These are phyloP conservation scores for Orycteropus afer DNA, from an alignment of 2,113 vertebrate genomes.

Conservation along the genomic window DNA sequence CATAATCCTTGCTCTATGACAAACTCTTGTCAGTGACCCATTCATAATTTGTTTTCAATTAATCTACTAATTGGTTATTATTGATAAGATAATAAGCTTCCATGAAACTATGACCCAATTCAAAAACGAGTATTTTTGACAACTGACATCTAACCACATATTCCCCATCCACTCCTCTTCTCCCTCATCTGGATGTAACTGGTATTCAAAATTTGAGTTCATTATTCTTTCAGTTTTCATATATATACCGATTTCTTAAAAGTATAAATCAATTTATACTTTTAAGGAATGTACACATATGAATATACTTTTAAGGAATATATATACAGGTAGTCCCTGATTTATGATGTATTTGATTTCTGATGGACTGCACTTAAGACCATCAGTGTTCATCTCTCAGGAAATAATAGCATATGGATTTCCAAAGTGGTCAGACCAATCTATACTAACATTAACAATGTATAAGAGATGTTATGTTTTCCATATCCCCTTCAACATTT, in stretches of 20 bases:
- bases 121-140: background rate
- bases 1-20: background rate
- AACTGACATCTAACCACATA: background rate
- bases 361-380: too few species aligned
- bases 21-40: background rate
- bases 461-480: background rate
- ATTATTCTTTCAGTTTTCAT: background rate
- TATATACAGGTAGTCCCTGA: background rate
- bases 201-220: background rate
- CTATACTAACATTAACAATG: background rate
- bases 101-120: background rate
- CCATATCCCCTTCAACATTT: background rate
- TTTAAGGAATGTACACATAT: background rate
- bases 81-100: background rate
- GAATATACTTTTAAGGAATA: background rate
- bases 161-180: background rate
- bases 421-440: background rate
- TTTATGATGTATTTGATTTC: too few species aligned
- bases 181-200: background rate
- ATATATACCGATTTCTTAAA: background rate
- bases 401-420: background rate
- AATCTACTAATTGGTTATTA: background rate
- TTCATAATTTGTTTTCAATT: background rate
- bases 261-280: too few species aligned
- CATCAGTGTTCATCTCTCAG: background rate